Evolutionary conservation across 2,113 vertebrate species (phyloP).

Genomic region (Zosterops hypoxanthus): DNA sequence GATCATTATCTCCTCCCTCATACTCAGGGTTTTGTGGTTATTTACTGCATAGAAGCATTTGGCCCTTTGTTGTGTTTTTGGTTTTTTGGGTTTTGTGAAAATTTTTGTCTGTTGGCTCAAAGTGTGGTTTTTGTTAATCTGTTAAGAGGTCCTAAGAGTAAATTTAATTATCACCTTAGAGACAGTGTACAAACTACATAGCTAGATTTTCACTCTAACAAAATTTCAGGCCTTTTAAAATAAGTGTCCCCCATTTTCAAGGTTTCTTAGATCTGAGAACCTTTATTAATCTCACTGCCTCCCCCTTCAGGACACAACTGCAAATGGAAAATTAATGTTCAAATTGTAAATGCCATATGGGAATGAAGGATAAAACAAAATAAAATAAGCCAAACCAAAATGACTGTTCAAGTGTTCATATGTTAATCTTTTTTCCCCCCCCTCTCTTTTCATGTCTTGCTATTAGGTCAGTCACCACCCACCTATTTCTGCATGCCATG

Average conservation of each 20-base stretch:
- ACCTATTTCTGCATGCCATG: conserved; percentile 95
- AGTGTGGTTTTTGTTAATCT: background rate
- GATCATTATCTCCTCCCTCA: background rate
- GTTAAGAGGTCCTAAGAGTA: background rate
- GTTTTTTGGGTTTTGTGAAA: background rate
- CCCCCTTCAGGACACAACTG: conserved; percentile 55
- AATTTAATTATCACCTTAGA: background rate
- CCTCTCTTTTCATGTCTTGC: background rate
- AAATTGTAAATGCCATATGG: background rate
- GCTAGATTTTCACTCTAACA: background rate
- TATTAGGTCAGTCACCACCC: conserved; percentile 96
- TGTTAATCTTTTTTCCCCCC: background rate
- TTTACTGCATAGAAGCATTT: background rate
- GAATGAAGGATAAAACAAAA: background rate
- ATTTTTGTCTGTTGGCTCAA: background rate
- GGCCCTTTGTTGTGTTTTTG: background rate
- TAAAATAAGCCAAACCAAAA: background rate
- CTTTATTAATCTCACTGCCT: background rate
- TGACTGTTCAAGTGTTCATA: background rate
- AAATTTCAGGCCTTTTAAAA: background rate
- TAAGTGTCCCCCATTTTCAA: background rate
- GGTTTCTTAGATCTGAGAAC: background rate
- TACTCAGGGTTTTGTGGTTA: background rate
- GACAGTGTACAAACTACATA: background rate
- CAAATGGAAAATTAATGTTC: background rate